These are phyloP conservation scores for Noctilio leporinus DNA, from an alignment of 2,113 vertebrate species.

Conservation along the genomic window DNA sequence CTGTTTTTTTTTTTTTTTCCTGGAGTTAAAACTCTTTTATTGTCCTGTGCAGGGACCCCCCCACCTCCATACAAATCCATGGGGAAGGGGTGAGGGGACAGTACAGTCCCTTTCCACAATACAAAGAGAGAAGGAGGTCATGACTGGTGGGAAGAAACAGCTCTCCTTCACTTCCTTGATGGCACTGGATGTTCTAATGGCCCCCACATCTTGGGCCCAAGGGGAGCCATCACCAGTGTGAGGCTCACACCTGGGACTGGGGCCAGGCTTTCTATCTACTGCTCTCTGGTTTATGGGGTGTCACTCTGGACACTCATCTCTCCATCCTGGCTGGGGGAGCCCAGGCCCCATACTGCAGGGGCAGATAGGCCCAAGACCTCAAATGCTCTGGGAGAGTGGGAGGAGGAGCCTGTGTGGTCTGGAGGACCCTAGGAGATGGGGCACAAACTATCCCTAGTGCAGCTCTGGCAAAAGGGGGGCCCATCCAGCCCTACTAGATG, in stretches of 20 bases:
- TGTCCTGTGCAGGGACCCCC: slow-evolving; percentile 9
- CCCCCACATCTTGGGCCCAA: background rate
- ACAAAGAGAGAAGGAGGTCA: background rate
- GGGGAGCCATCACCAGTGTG: background rate
- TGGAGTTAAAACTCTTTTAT: slow-evolving; percentile 60
- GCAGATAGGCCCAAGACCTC: background rate
- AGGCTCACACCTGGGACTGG: background rate
- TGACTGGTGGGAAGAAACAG: background rate
- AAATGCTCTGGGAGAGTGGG: background rate
- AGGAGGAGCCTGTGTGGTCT: background rate
- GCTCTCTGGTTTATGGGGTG: background rate
- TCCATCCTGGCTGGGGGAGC: background rate
- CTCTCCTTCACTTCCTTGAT: background rate
- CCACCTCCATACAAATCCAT: background rate
- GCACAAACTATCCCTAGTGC: background rate
- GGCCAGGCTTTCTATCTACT: background rate
- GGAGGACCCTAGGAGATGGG: background rate
- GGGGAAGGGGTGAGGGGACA: background rate
- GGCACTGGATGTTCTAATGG: background rate
- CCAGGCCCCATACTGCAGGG: background rate
- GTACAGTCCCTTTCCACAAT: background rate
- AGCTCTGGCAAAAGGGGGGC: background rate
- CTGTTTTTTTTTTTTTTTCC: too few species aligned
- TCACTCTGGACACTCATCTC: background rate
- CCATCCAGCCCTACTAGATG: background rate